phyloP scores from a whole-genome alignment of 2,113 vertebrate genomes.

The Erpornis zantholeuca region DNA sequence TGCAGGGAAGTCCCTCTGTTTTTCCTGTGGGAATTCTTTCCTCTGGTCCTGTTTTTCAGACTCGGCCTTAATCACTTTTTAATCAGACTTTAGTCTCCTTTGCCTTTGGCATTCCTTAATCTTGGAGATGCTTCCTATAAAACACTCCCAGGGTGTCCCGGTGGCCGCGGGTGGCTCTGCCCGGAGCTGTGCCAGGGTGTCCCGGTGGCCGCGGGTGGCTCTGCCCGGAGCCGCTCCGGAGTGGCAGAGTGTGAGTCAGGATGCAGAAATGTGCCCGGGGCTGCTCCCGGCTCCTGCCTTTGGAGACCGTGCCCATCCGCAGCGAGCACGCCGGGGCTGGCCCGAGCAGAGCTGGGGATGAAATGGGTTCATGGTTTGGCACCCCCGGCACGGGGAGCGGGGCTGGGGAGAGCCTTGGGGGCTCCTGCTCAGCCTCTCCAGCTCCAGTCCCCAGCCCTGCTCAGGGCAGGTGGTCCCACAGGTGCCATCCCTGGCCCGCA shows the following conservation, averaged over 20 bases:
- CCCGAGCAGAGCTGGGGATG: background rate
- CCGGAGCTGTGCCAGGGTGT: background rate
- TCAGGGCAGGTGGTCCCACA: background rate
- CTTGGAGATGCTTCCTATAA: too few species aligned
- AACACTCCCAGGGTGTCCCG: background rate
- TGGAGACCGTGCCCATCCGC: background rate
- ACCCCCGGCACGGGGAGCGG: background rate
- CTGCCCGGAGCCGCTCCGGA: background rate
- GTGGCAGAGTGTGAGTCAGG: background rate
- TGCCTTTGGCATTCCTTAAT: too few species aligned
- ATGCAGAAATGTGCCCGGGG: background rate
- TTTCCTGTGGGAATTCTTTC: too few species aligned
- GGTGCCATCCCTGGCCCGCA: rapidly evolving
- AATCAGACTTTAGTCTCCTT: too few species aligned
- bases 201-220: background rate
- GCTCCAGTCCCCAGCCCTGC: background rate
- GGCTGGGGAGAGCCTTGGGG: background rate
- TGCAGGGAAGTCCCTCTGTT: too few species aligned
- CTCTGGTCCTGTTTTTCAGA: too few species aligned
- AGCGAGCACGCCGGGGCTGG: background rate
- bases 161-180: background rate
- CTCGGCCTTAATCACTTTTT: too few species aligned
- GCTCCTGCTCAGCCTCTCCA: background rate
- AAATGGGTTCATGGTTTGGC: background rate
- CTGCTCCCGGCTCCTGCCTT: background rate